Conservation (phyloP, 2,797 vertebrate species). For the Arrhamphus sclerolepis region DNA sequence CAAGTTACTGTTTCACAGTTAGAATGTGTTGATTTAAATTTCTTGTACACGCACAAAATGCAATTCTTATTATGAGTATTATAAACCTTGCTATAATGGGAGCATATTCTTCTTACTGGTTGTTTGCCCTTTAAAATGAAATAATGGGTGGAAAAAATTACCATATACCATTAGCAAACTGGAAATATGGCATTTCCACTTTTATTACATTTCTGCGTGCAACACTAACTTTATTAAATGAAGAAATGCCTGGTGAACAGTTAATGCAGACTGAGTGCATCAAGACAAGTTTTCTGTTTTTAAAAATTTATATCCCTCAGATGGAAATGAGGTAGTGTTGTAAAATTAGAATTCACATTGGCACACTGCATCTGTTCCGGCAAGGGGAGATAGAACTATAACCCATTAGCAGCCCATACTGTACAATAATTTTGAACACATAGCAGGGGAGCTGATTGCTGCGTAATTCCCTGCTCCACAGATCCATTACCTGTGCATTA, state of each 20-base stretch:
- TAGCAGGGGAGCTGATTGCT: slow-evolving; percentile 43
- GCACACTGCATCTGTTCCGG: slow-evolving; percentile 22
- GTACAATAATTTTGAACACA: slow-evolving; percentile 33
- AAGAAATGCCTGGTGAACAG: slow-evolving; percentile 13
- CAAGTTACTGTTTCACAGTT: not conserved
- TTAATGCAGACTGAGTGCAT: slow-evolving; percentile 6
- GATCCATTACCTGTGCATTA: slow-evolving; percentile 57
- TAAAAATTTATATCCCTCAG: slow-evolving; percentile 8
- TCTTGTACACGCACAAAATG: too few species aligned
- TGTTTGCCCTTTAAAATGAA: too few species aligned
- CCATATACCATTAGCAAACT: too few species aligned
- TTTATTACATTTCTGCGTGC: not conserved
- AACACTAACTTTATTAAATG: not conserved
- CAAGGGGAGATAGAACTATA: slow-evolving; percentile 13
- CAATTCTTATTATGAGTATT: too few species aligned
- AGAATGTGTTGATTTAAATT: slow-evolving; percentile 1
- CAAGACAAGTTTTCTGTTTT: slow-evolving; percentile 9
- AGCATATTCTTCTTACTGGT: too few species aligned
- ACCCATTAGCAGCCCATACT: slow-evolving; percentile 40
- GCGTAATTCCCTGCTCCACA: too few species aligned
- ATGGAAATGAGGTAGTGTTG: slow-evolving; percentile 11
- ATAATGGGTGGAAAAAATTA: too few species aligned
- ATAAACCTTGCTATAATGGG: too few species aligned
- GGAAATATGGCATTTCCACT: slow-evolving; percentile 2
- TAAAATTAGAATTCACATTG: slow-evolving; percentile 11